These are phyloP conservation scores for Laticauda colubrina DNA, from an alignment of 2,113 vertebrate genomes.

Conservation along the genomic window DNA sequence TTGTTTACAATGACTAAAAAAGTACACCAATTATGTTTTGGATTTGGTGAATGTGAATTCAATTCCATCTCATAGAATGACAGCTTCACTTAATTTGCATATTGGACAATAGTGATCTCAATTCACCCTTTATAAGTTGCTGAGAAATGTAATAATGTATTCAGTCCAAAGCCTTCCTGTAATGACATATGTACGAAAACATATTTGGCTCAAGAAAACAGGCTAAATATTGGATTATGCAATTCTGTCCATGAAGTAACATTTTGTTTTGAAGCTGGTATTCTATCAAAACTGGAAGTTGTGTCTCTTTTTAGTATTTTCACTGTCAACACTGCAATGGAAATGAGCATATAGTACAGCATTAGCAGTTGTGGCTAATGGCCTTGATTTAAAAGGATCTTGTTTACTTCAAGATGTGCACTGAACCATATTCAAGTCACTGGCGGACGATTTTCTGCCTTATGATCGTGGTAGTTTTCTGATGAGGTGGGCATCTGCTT, in stretches of 20 bases:
- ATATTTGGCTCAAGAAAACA: conserved; percentile 10
- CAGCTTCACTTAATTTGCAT: not conserved
- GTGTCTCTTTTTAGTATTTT: not conserved
- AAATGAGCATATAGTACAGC: not conserved
- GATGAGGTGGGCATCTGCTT: conserved; percentile 32
- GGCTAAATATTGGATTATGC: not conserved
- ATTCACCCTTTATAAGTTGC: not conserved
- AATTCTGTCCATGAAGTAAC: not conserved
- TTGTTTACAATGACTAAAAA: not conserved
- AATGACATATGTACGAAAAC: not conserved
- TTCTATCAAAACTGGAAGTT: not conserved
- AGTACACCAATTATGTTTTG: not conserved
- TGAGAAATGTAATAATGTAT: not conserved
- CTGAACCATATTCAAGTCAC: conserved; percentile 34
- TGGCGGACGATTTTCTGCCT: conserved; percentile 38
- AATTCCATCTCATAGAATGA: not conserved
- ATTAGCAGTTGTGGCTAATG: conserved; percentile 33
- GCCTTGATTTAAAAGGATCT: conserved; percentile 32
- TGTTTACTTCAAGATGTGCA: conserved; percentile 32
- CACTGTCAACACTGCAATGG: not conserved
- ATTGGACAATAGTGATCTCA: not conserved
- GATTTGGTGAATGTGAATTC: not conserved
- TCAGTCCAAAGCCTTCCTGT: not conserved
- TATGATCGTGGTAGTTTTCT: conserved; percentile 45
- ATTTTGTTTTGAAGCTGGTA: not conserved